Base-by-base conservation (phyloP, 2,797 vertebrate genomes). In the Calcarius lapponicus region DNA sequence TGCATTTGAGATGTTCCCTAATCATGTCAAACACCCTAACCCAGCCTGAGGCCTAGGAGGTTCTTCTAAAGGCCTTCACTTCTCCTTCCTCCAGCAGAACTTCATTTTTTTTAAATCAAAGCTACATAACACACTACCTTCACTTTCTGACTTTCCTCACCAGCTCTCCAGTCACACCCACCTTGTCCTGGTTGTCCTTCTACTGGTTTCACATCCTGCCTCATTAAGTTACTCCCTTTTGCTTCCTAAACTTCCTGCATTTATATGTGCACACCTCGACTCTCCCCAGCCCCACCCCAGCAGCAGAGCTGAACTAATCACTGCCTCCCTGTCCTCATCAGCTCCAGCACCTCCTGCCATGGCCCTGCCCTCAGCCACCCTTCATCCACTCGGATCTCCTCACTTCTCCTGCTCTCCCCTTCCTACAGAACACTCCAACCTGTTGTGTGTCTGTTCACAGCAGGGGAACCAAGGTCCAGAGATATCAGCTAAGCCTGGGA, bases 201-300 rank as follows among this genome's bases (percentile, higher is more conserved):
- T 2, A 20, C 43, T 26, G 31, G 56, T 82, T 95, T 93, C 88
- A 64, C 60, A 93, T 87, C 61, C 89, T 91, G 47, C 86, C 79
- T 80, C 58, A 85, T 42, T 6, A 47, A 53, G 53, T 69, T 79
- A 72, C 81, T 82, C 92, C 88, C 89, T 78, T 92, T 83, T 72
- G 53, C 58, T 85, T 64, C 92, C 88, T 26, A 74, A 76, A 84
- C 90, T 92, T 89, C 86, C 88, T 91, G 64, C 64, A 43, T 48
- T 86, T 65, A 2, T 25, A 8, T 2, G 36, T 24, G 13, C 71
- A 66, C 83, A 80, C 66, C 81, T 87, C 47, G 28, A 0, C 28
- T 60, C 50, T 91, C 15, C 57, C 54, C 11, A 12, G 34, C 87
- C 95, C 91, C 90, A 79, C 91, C 94, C 85, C 38, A 90, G 80